Base-by-base conservation (phyloP, 1,140 invertebrate species). In the Drosophila biarmipes region DNA sequence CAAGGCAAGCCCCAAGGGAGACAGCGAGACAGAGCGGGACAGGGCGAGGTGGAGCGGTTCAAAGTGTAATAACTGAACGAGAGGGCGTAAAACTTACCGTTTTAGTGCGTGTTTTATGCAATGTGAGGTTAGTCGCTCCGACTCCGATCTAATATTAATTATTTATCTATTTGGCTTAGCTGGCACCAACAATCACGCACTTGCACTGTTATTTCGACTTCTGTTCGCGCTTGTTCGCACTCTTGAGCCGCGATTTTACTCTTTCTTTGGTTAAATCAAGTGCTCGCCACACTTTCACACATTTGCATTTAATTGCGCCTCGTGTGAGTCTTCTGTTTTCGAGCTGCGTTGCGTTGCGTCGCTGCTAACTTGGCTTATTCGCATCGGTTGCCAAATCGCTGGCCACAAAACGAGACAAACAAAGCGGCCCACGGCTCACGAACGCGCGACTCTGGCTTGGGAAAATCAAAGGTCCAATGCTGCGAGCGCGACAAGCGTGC, bases 241-340 rank as follows among this genome's bases (percentile, higher is more conserved):
- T 62, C 53, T 48, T 51, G 11, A 73, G 67, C 67, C 48, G 69
- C 49, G 56, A 49, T 49, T 49, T 63, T 42, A 27, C 14, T 37
- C 42, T 59, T 54, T 62, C 43, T 71, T 55, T 43, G 15, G 55
- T 71, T 59, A 40, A 62, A 46, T 53, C 53, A 40, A 62, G 40
- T 53, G 49, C 51, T 45, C 53, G 57, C 68, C 58, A 82, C 84
- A 87, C 82, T 87, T 87, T 87, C 82, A 82, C 79, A 89, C 84
- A 87, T 79, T 89, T 89, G 59, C 82, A 87, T 89, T 89, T 57
- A 86, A 80, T 86, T 75, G 79, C 78, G 55, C 64, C 75, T 51
- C 38, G 64, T 78, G 79, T 77, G 68, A 82, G 74, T 64, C 75
- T 78, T 72, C 51, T 76, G 68, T 82, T 75, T 64, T 64, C 57